Base-by-base conservation (phyloP, 2,888 invertebrate species). In the Trissoscelio sp. region DNA sequence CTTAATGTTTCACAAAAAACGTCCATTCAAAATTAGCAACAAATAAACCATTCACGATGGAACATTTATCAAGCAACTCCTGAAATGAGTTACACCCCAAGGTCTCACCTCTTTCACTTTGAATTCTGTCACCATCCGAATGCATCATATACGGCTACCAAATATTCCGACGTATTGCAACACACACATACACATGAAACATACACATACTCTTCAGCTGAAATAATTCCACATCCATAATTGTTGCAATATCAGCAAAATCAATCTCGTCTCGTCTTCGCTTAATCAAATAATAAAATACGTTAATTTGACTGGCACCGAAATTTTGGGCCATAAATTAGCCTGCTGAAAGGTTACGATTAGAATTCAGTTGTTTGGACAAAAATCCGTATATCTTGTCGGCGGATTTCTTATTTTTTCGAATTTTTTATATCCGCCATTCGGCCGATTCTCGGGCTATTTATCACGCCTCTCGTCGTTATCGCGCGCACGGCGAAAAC, bases 401-500 rank as follows among this genome's bases (percentile, higher is more conserved):
- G 51, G 48, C 62, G 58, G n/a, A 48, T 55, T 44, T 78, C 69
- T 81, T 62, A 51, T 46, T 80, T 80, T 69, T 39, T 42, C 24
- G 74, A 74, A 80, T 80, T 80, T 80, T 77, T 74, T 74, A 80
- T 57, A 80, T 80, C 69, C 74, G 64, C 80, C 48, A 62, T 75
- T 77, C 77, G 44, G 62, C 37, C 20, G 74, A 60, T 69, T 37
- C 48, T 62, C 20, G 48, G 37, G 69, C 81, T 74, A 81, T 81
- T 81, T 78, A 74, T 81, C 78, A 81, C 78, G 69, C 64, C 77
- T 73, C 74, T 78, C 78, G 78, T 81, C 81, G 78, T 81, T 81
- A 81, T 81, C 81, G 72, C 74, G 73, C 73, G 42, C 55, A 74
- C 77, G 81, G 78, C 78, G 78, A 81, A 81, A 81, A 72, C 44